phyloP scores from a whole-genome alignment of 2,888 invertebrate species.

The Sphaerophoria rueppellii region DNA sequence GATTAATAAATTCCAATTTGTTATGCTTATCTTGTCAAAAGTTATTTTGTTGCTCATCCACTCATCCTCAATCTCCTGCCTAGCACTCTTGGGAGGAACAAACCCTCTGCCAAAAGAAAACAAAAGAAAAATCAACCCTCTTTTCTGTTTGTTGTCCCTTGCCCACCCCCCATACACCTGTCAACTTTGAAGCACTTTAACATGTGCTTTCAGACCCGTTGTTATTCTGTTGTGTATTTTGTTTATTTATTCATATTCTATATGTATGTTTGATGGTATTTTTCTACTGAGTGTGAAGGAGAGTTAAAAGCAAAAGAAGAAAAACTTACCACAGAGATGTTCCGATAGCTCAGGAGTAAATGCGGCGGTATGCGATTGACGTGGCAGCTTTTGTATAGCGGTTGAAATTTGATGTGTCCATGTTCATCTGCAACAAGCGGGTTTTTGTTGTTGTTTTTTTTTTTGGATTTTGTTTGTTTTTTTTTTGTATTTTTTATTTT shows the following conservation, averaged over 20 bases:
- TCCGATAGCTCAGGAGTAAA: constrained; percentile 88
- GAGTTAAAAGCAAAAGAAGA: neutral
- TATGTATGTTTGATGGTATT: neutral
- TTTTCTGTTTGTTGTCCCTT: neutral
- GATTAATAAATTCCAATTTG: constrained; percentile 57
- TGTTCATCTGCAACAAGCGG: constrained; percentile 84
- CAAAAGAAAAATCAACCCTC: constrained; percentile 11
- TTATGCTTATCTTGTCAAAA: constrained; percentile 64
- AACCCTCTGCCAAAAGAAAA: constrained; percentile 13
- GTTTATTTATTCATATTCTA: constrained; percentile 31
- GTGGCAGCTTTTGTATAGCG: constrained; percentile 88
- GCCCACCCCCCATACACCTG: neutral
- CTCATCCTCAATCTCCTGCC: neutral
- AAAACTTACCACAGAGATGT: constrained; percentile 88
- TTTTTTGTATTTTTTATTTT: neutral
- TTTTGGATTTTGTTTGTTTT: constrained; percentile 61
- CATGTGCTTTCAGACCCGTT: constrained; percentile 25
- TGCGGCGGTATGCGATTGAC: constrained; percentile 88
- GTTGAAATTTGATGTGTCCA: constrained; percentile 86
- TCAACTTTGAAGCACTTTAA: constrained; percentile 24
- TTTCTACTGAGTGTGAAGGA: constrained; percentile 2
- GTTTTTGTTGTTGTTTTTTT: constrained; percentile 72
- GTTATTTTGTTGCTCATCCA: constrained; percentile 43
- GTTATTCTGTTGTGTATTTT: constrained; percentile 22
- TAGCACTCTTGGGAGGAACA: neutral